phyloP scores from a whole-genome alignment of 1,140 invertebrate genomes.

The Lysiphlebus fabarum region DNA sequence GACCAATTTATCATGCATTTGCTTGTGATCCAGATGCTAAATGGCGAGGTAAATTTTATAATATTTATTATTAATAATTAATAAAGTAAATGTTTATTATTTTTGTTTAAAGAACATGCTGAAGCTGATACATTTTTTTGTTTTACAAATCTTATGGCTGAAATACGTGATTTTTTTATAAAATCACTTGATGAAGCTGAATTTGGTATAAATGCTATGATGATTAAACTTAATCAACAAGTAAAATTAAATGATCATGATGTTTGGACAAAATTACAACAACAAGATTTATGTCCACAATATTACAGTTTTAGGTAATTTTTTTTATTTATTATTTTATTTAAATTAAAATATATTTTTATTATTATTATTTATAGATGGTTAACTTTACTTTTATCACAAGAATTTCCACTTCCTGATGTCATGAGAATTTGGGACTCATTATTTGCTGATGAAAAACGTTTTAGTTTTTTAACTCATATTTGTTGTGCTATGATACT shows the following conservation, averaged over 20 bases:
- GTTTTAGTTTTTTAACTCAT: slow-evolving; percentile 87
- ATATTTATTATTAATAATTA: slow-evolving; percentile 1
- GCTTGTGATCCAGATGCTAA: slow-evolving; percentile 82
- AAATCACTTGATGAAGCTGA: slow-evolving; percentile 91
- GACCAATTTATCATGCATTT: slow-evolving; percentile 97
- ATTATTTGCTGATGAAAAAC: slow-evolving; percentile 81
- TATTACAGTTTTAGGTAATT: slow-evolving; percentile 88
- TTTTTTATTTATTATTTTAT: slow-evolving; percentile 15
- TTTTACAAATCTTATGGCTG: slow-evolving; percentile 95
- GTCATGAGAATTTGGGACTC: slow-evolving; percentile 96
- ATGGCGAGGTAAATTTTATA: slow-evolving; percentile 66
- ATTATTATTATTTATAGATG: slow-evolving; percentile 67
- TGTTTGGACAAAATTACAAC: slow-evolving; percentile 72
- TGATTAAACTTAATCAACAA: slow-evolving; percentile 72
- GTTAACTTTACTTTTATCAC: slow-evolving; percentile 93
- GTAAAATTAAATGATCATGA: slow-evolving; percentile 74
- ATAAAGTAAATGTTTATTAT: not conserved
- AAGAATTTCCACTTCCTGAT: slow-evolving; percentile 96
- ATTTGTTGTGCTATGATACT: slow-evolving; percentile 96
- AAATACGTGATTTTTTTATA: slow-evolving; percentile 97
- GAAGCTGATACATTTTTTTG: slow-evolving; percentile 98
- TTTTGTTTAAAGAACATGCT: slow-evolving; percentile 69
- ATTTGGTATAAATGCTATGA: slow-evolving; percentile 82
- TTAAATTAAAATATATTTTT: not conserved
- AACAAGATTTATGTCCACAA: slow-evolving; percentile 86